phyloP scores from a whole-genome alignment of 2,888 invertebrate species.

The Spilarctia lutea region DNA sequence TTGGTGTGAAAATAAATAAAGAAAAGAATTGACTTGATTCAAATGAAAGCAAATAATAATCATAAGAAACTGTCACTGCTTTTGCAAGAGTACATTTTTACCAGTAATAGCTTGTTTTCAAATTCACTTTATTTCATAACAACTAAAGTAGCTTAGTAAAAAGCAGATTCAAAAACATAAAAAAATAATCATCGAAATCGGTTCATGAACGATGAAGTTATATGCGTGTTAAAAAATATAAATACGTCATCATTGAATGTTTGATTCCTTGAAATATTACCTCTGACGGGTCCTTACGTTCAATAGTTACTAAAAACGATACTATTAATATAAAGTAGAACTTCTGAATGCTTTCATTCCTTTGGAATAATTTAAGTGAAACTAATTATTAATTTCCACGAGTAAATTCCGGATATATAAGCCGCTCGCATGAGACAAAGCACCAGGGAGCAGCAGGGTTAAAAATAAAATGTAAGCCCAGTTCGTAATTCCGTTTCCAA shows the following conservation, averaged over 20 bases:
- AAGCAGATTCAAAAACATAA: neutral
- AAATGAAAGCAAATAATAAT: neutral
- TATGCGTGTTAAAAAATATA: too few relatives aligned
- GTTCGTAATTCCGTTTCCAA: conserved; percentile 36
- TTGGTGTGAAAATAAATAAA: too few relatives aligned
- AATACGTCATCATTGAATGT: too few relatives aligned
- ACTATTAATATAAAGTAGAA: too few relatives aligned
- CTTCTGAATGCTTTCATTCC: neutral
- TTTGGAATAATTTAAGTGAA: neutral
- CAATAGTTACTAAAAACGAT: too few relatives aligned
- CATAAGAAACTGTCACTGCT: neutral
- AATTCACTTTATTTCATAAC: neutral
- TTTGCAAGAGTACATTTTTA: neutral
- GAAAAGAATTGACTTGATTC: too few relatives aligned
- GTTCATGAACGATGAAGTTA: too few relatives aligned
- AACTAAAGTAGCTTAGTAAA: neutral
- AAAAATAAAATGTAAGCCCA: conserved; percentile 7
- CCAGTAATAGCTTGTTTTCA: neutral
- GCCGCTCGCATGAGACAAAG: neutral
- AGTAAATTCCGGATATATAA: neutral
- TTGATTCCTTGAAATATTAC: too few relatives aligned
- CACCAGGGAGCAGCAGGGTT: neutral
- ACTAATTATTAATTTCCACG: neutral
- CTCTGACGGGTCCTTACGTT: too few relatives aligned
- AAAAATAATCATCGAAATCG: too few relatives aligned